Base-by-base conservation (phyloP, 2,888 invertebrate genomes). In the Drosophila meridiana region DNA sequence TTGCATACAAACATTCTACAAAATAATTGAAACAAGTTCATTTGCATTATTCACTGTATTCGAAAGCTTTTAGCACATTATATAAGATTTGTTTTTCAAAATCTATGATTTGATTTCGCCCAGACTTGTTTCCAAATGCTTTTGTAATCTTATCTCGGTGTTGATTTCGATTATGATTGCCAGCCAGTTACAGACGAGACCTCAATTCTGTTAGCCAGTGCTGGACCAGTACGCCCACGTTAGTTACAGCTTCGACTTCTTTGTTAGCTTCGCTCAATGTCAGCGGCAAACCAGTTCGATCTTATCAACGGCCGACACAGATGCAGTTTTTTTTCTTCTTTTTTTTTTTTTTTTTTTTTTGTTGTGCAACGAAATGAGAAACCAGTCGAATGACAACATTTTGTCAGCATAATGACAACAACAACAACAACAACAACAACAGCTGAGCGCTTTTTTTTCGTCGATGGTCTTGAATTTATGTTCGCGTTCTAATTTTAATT, bases 401-500 rank as follows among this genome's bases (percentile, higher is more conserved):
- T 83, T 83, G 83, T 88, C 64, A 73, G 64, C 60, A 60, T 76
- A 63, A 80, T 78, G 61, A 77, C 76, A 76, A 80, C 76, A 78
- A 57, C 50, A 69, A 75, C 76, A 76, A 80, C 76, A 78, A 57
- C 50, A 69, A 75, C 76, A 80, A 61, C 81, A 43, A 42, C 52
- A 69, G 59, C 48, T 56, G 38, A 40, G 57, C 56, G 32, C 1
- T 26, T 48, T 52, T 32, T 20, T 82, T 78, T 78, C 60, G 77
- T 40, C 30, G 68, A 26, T 63, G 69, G 69, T 80, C 70, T 77
- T 85, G 80, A 86, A 90, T 86, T 86, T 86, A 86, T 86, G 83
- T 75, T 73, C 83, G 83, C 83, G 90, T 88, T 86, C 90, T 86
- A 90, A 86, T 86, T 86, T 90, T 90, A 86, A 86, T 86, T 90